A percentile compares a stretch with the other conserved stretches of the same genome.
Conservation (phyloP, 2,797 vertebrate genomes). For the Urophycis tenuis region DNA sequence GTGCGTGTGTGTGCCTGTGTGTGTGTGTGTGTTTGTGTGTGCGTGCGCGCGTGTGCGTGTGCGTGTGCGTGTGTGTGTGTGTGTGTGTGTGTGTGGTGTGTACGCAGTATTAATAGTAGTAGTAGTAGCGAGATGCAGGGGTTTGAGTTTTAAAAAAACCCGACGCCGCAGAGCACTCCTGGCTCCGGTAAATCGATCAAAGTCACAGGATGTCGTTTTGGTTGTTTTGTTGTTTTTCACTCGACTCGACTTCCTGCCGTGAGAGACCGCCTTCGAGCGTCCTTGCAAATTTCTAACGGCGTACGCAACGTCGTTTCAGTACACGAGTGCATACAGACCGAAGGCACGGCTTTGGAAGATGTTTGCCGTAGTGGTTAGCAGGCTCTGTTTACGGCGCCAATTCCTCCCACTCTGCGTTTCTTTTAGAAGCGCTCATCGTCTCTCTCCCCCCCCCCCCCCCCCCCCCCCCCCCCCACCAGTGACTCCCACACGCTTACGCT, state of each 20-base stretch:
- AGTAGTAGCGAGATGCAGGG: too few species aligned
- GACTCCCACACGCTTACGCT: not conserved
- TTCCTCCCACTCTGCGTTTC: not conserved
- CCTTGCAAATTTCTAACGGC: too few species aligned
- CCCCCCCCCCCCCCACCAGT: not conserved
- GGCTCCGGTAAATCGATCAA: too few species aligned
- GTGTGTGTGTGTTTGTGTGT: conserved; percentile 7
- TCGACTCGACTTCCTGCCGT: too few species aligned
- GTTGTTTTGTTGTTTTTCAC: too few species aligned
- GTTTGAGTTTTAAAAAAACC: too few species aligned
- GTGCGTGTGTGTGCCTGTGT: conserved; percentile 7
- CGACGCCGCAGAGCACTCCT: not conserved
- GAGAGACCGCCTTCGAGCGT: too few species aligned
- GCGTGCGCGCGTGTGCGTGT: not conserved
- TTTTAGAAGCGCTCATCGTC: not conserved
- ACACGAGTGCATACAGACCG: not conserved
- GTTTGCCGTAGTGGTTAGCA: not conserved
- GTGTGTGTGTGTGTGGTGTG: too few species aligned
- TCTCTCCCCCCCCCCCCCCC: too few species aligned
- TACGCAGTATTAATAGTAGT: too few species aligned
- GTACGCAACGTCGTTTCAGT: too few species aligned
- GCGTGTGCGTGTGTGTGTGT: conserved; percentile 4
- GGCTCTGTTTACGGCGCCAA: not conserved
- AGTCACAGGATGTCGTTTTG: too few species aligned
- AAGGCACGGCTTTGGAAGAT: not conserved